Conservation (phyloP, 1,140 invertebrate species). For the Apis florea region DNA sequence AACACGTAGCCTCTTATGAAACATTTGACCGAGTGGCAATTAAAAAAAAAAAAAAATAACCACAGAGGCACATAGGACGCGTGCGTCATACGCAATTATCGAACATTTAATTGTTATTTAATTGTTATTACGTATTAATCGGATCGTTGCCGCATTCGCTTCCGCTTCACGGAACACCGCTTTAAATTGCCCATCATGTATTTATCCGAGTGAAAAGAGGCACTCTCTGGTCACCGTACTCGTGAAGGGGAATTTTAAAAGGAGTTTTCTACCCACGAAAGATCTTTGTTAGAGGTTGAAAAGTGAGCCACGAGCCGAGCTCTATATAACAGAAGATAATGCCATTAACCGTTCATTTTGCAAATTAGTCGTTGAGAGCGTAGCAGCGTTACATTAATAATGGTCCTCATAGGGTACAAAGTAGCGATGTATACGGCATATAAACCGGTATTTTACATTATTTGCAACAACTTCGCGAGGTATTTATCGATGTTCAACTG, state of each 20-base stretch:
- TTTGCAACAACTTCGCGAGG: constrained; percentile 21
- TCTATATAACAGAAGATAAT: constrained; percentile 11
- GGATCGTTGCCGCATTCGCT: too few relatives aligned
- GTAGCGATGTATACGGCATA: neutral
- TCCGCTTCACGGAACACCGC: too few relatives aligned
- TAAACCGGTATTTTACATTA: constrained; percentile 57
- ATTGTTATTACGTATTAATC: too few relatives aligned
- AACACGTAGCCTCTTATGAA: neutral
- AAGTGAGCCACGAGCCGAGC: neutral
- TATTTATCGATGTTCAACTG: constrained; percentile 34
- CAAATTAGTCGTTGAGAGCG: constrained; percentile 41
- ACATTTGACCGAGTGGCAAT: neutral
- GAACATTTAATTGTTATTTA: too few relatives aligned
- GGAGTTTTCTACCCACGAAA: neutral
- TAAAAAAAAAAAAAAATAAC: neutral
- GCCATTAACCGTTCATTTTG: constrained; percentile 33
- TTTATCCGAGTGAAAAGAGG: too few relatives aligned
- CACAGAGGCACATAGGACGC: too few relatives aligned
- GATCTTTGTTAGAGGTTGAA: constrained; percentile 10
- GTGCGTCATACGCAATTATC: neutral
- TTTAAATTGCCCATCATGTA: too few relatives aligned
- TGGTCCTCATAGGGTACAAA: constrained; percentile 29
- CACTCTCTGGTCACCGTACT: too few relatives aligned
- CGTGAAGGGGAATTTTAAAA: neutral
- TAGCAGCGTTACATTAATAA: constrained; percentile 36